Evolutionary conservation across 2,797 vertebrate genomes (phyloP), one percentile per base, ranked within the genome.

Genomic region (Cryptoprocta ferox): DNA sequence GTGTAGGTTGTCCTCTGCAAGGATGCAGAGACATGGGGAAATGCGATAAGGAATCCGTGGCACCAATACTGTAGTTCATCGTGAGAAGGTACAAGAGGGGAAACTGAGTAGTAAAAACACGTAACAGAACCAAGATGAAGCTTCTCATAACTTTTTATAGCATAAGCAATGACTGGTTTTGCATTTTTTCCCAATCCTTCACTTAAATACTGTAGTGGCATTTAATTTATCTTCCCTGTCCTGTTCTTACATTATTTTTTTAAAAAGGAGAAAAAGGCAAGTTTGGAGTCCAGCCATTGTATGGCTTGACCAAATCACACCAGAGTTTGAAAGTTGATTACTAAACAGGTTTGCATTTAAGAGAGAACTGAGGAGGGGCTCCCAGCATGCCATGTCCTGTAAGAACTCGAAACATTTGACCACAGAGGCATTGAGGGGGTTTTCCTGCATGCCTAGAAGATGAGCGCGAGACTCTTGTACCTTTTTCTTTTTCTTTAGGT

Each of bases 111-210:
- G 95, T 96, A 89, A 89, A 91, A 73, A 79, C 19, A 61, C 30
- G 82, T 66, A 78, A 82, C 75, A 92, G 96, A 98, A 95, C 96
- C 96, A 98, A 95, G 94, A 68, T 66, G 92, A 98, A 97, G 70
- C 79, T 97, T 98, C 97, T 95, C 83, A 96, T 92, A 95, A 94
- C 96, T 81, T 66, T n/a, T 78, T 96, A 93, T 98, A 98, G 95
- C 95, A 96, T 98, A 98, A 1, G 75, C 98, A 98, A 98, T 95
- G 96, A 95, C 93, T 97, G 97, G 68, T 98, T 98, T 98, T 98
- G 6, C 98, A 98, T 98, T 97, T 97, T 98, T 98, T 98, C 97
- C 97, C 98, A 98, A 97, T 98, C 94, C 80, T 97, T 97, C 98
- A 97, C 91, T 94, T 98, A 98, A 97, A 92, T 98, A 98, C 95